Evolutionary conservation across 2,888 invertebrate species (phyloP).

Genomic region (Melikaiella ostensackeni): DNA sequence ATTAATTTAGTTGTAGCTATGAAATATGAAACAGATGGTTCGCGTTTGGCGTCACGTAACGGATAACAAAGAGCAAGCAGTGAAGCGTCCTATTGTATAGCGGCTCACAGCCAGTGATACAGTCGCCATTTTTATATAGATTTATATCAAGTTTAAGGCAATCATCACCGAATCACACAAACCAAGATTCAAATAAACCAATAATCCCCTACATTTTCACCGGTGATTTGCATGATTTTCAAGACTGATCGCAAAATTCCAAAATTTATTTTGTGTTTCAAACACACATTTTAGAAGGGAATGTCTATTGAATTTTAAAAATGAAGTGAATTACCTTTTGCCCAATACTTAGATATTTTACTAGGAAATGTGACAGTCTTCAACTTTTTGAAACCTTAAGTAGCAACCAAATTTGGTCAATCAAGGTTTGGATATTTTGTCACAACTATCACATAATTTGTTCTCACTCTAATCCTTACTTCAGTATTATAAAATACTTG

Average conservation of each 20-base stretch:
- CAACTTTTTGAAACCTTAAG: constrained; percentile 18
- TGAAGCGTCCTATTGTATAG: constrained; percentile 29
- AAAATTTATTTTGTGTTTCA: background rate
- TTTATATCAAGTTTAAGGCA: constrained; percentile 46
- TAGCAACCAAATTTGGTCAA: constrained; percentile 7
- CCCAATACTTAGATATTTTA: background rate
- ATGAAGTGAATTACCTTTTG: background rate
- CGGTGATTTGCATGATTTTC: background rate
- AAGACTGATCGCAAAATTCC: background rate
- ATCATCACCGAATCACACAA: constrained; percentile 31
- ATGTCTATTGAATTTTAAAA: background rate
- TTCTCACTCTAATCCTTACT: constrained; percentile 32
- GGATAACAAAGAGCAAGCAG: constrained; percentile 31
- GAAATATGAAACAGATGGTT: constrained; percentile 22
- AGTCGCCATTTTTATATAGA: constrained; percentile 18
- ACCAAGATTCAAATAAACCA: background rate
- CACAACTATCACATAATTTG: constrained; percentile 36
- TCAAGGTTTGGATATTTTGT: constrained; percentile 6
- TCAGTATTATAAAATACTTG: constrained; percentile 22
- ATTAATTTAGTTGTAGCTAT: constrained; percentile 12
- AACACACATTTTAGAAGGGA: background rate
- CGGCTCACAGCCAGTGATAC: constrained; percentile 32
- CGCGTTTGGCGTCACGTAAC: background rate
- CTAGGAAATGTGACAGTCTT: constrained; percentile 14
- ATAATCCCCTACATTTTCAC: constrained; percentile 18